Conservation (phyloP, 2,113 vertebrate genomes). For the Asarcornis scutulata region DNA sequence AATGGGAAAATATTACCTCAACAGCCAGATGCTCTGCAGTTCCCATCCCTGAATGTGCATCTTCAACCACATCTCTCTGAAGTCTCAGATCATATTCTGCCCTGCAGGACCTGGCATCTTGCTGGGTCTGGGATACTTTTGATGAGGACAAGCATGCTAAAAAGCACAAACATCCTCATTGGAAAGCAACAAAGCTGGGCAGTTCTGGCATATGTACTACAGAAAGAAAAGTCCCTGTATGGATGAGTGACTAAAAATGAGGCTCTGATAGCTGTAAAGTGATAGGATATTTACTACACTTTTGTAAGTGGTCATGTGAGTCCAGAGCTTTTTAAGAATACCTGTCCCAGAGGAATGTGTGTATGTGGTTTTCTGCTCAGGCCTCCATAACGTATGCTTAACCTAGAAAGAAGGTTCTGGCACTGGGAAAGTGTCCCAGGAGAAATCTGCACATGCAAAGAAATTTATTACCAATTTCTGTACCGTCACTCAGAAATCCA, state of each 20-base stretch:
- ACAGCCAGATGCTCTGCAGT: not conserved
- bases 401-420: slow-evolving; percentile 37
- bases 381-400: not conserved
- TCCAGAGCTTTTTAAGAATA: slow-evolving; percentile 1
- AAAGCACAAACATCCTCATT: not conserved
- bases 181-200: slow-evolving; percentile 11
- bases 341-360: not conserved
- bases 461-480: slow-evolving; percentile 41
- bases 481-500: slow-evolving; percentile 55
- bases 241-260: not conserved
- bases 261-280: not conserved
- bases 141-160: not conserved
- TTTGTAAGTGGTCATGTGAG: not conserved
- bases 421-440: slow-evolving; percentile 20
- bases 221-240: not conserved
- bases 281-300: not conserved
- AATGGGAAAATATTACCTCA: not conserved
- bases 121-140: not conserved
- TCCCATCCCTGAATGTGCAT: not conserved
- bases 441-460: slow-evolving; percentile 31
- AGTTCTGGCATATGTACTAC: not conserved
- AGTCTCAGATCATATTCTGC: not conserved
- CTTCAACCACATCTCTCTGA: slow-evolving; percentile 5
- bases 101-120: not conserved
- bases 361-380: not conserved